phyloP scores from a whole-genome alignment of 2,888 invertebrate genomes.

The Drosophila tripunctata region DNA sequence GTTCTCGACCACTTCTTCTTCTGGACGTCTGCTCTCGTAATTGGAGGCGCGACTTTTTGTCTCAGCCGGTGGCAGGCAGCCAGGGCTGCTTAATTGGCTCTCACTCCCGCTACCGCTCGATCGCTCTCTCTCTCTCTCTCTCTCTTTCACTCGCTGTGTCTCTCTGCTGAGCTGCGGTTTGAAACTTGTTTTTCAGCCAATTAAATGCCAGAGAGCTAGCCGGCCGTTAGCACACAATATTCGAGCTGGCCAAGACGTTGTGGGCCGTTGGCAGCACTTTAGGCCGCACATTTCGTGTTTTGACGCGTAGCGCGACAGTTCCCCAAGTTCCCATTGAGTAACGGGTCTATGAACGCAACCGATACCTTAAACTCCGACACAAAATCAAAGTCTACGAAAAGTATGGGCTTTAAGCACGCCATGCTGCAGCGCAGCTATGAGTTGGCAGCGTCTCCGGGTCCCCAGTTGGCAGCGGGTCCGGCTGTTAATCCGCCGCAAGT shows the following conservation, averaged over 20 bases:
- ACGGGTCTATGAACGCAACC: constrained; percentile 75
- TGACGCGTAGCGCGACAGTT: constrained; percentile 82
- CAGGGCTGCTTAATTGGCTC: constrained; percentile 66
- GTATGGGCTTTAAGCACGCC: constrained; percentile 83
- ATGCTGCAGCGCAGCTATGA: constrained; percentile 82
- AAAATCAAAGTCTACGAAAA: constrained; percentile 24
- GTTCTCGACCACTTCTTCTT: constrained; percentile 48
- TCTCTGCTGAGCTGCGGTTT: constrained; percentile 15
- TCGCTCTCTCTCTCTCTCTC: background rate
- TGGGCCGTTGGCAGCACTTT: constrained; percentile 56
- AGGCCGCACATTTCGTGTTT: constrained; percentile 79
- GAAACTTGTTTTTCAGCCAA: constrained; percentile 71
- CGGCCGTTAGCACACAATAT: constrained; percentile 31
- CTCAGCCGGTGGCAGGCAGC: constrained; percentile 53
- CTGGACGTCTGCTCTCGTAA: constrained; percentile 56
- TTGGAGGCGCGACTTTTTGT: constrained; percentile 75
- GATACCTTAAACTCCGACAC: background rate
- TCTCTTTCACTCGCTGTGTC: background rate
- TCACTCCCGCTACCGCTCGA: background rate
- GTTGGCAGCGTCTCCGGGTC: constrained; percentile 62
- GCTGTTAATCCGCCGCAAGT: constrained; percentile 59
- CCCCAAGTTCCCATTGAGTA: constrained; percentile 22
- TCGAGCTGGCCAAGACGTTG: constrained; percentile 57
- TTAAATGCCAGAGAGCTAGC: constrained; percentile 58
- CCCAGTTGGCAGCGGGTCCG: constrained; percentile 24